These are phyloP conservation scores for Triplophysa dalaica DNA, from an alignment of 2,113 vertebrate species.

Conservation along the genomic window DNA sequence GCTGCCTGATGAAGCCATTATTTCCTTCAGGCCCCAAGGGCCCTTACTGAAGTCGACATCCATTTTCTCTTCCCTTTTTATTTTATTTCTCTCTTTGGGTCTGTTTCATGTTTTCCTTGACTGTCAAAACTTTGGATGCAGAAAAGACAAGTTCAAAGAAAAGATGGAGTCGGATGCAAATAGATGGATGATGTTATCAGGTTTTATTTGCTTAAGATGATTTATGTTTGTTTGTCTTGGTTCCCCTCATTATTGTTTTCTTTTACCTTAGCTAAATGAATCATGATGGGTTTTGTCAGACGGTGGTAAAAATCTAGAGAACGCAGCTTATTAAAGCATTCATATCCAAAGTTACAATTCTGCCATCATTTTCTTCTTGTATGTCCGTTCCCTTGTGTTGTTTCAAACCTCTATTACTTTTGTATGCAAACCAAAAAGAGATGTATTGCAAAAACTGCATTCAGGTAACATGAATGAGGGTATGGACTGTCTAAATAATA, in stretches of 20 bases:
- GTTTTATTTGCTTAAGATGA: neutral
- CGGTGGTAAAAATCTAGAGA: neutral
- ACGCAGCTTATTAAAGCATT: neutral
- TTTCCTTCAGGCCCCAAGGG: conserved; percentile 63
- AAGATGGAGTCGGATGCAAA: neutral
- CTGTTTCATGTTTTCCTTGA: neutral
- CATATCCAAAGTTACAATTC: too few species aligned
- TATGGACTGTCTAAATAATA: too few species aligned
- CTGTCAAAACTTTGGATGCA: conserved; percentile 7
- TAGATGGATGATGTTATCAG: neutral
- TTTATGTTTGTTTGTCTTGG: neutral
- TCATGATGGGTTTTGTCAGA: too few species aligned
- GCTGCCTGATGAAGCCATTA: conserved; percentile 70
- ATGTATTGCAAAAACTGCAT: neutral
- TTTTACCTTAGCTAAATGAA: neutral
- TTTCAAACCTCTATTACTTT: too few species aligned
- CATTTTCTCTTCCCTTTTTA: conserved; percentile 53
- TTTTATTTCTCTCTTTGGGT: conserved; percentile 37
- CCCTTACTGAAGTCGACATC: conserved; percentile 42
- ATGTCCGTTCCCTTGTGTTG: too few species aligned
- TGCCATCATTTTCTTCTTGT: too few species aligned
- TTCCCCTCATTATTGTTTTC: neutral
- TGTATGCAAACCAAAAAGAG: too few species aligned
- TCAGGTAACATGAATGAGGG: too few species aligned
- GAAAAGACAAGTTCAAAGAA: neutral